A percentile compares a stretch with the other conserved stretches of the same genome.
Evolutionary conservation across 2,797 vertebrate genomes (phyloP).

Genomic region (Eupleurogrammus muticus): DNA sequence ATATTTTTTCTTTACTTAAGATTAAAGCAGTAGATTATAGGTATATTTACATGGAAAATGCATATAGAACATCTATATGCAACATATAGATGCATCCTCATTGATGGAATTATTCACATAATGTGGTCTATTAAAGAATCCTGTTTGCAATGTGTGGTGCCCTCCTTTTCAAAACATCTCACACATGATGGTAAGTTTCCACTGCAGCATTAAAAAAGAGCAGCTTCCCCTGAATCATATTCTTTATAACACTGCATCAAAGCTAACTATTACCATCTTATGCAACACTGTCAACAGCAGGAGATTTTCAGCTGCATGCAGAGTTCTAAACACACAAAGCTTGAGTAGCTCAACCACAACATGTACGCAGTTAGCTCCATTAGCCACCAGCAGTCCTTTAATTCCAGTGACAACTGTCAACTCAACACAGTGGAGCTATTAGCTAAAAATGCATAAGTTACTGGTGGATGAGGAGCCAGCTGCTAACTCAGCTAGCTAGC

Average conservation of each 20-base stretch:
- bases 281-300: constrained; percentile 15
- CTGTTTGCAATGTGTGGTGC: no score
- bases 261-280: background rate
- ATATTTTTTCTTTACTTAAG: no score
- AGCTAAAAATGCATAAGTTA: constrained; percentile 34
- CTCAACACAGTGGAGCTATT: constrained; percentile 2
- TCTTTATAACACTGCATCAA: background rate
- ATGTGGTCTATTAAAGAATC: no score
- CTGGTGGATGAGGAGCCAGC: constrained; percentile 15
- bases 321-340: background rate
- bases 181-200: no score
- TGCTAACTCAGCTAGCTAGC: constrained; percentile 64
- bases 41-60: no score
- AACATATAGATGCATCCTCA: no score
- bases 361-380: background rate
- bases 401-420: constrained; percentile 22
- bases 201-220: no score
- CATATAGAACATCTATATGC: no score
- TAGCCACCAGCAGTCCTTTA: background rate
- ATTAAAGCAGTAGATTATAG: no score
- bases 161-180: no score
- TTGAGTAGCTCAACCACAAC: background rate
- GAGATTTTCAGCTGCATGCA: constrained; percentile 4
- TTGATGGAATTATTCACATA: no score
- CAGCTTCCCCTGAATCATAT: no score